Base-by-base conservation (phyloP, 2,797 vertebrate genomes). In the Etheostoma perlongum region DNA sequence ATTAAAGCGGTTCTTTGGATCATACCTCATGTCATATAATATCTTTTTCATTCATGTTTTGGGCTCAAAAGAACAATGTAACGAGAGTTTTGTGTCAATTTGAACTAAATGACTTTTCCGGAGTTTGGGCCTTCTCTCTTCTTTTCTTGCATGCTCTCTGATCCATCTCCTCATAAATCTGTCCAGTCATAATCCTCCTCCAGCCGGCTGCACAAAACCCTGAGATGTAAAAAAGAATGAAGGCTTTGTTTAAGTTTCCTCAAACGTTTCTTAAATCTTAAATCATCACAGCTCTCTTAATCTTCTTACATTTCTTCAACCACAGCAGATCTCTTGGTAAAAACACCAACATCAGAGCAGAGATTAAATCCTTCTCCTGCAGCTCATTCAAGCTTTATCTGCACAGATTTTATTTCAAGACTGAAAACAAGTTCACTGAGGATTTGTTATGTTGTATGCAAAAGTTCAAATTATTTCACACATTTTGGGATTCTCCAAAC, bases 221-320 rank as follows among this genome's bases (percentile, higher is more conserved):
- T 7, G n/a, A 67, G 74, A 83, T 67, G 76, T 78, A 67, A 76
- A 85, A 79, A 85, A 87, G 78, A 91, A 89, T 65, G 77, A 70
- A 78, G 79, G 47, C 88, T 91, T 93, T 92, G 90, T 93, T 85
- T 83, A 64, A 85, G 52, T 88, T 84, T 72, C 51, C 70, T 65
- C 67, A 72, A 76, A 78, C 46, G 27, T 77, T 55, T 66, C 66
- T 76, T 85, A 58, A 79, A 88, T 88, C 75, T 74, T 81, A 67
- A 89, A 82, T 68, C 82, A 82, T 77, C 68, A 57, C 70, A 61
- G 42, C 52, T 67, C 15, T 82, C 64, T 55, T 76, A 84, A 87
- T 89, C 85, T 83, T 48, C 73, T 81, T 74, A 71, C 67, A 79
- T 74, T 72, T 74, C 71, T 21, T 74, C 55, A 59, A 19, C 51